Conservation (phyloP, 2,888 invertebrate species). For the Hyalella azteca region DNA sequence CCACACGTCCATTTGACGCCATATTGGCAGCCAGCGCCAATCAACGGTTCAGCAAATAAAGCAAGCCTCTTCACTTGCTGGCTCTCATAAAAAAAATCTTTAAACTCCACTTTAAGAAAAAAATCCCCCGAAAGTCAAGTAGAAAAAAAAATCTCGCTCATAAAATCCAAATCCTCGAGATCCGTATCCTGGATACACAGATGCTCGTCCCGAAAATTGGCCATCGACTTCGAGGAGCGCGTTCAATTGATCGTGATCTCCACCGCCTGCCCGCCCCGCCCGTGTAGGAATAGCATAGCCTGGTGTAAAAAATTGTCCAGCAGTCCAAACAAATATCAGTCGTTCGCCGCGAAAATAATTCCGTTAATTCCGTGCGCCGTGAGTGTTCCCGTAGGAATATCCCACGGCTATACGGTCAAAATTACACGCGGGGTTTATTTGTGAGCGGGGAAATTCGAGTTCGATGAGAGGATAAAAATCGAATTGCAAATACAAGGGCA, state of each 20-base stretch:
- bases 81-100: not conserved
- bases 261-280: no score
- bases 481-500: conserved; percentile 36
- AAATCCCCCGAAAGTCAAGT: not conserved
- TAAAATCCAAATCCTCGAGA: conserved; percentile 34
- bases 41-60: conserved; percentile 27
- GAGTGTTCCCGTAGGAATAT: not conserved
- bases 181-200: conserved; percentile 28
- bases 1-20: no score
- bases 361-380: no score
- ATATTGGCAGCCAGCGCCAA: not conserved
- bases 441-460: not conserved
- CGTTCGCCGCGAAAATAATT: not conserved
- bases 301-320: no score
- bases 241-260: no score
- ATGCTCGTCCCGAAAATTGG: conserved; percentile 14
- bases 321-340: no score
- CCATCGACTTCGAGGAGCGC: not conserved
- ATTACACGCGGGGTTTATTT: no score
- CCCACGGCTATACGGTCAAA: no score
- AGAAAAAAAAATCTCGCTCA: not conserved
- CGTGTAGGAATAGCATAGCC: no score
- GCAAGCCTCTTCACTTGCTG: conserved; percentile 1
- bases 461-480: conserved; percentile 9
- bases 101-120: not conserved